phyloP scores from a whole-genome alignment of 2,888 invertebrate species.

The Argyra leucocephala region DNA sequence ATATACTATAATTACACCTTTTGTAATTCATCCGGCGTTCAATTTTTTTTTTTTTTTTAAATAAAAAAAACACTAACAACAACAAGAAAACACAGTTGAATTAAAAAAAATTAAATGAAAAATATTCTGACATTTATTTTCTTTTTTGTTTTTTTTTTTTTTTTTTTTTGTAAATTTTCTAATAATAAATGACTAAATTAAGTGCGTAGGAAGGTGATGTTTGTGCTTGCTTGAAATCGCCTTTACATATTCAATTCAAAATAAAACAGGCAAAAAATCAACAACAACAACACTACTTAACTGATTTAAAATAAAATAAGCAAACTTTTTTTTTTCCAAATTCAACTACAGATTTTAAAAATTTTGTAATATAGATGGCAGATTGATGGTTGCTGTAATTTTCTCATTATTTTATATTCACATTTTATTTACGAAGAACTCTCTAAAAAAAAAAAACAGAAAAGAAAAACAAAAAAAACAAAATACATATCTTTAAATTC shows the following conservation, averaged over 20 bases:
- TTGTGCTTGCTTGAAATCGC: slow-evolving; percentile 1
- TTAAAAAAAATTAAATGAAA: neutral
- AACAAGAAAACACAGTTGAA: neutral
- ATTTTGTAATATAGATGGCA: neutral
- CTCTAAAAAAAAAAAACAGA: too few relatives aligned
- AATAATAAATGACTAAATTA: slow-evolving; percentile 6
- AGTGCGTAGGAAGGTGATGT: slow-evolving; percentile 1
- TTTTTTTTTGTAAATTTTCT: neutral
- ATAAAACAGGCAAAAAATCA: too few relatives aligned
- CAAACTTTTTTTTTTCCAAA: too few relatives aligned
- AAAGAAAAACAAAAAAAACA: too few relatives aligned
- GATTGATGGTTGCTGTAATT: neutral
- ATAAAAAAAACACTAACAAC: too few relatives aligned
- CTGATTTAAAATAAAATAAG: too few relatives aligned
- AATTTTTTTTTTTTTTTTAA: too few relatives aligned
- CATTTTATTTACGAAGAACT: too few relatives aligned
- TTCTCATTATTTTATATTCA: too few relatives aligned
- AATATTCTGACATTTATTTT: slow-evolving; percentile 1
- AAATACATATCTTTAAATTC: neutral
- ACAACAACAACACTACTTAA: too few relatives aligned
- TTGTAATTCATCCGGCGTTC: too few relatives aligned
- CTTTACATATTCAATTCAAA: neutral
- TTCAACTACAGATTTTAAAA: too few relatives aligned
- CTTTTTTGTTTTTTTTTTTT: neutral
- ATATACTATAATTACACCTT: neutral